Evolutionary conservation across 92 coral and sea anemone species (phyloP).

Genomic region (Virgularia gustaviana): DNA sequence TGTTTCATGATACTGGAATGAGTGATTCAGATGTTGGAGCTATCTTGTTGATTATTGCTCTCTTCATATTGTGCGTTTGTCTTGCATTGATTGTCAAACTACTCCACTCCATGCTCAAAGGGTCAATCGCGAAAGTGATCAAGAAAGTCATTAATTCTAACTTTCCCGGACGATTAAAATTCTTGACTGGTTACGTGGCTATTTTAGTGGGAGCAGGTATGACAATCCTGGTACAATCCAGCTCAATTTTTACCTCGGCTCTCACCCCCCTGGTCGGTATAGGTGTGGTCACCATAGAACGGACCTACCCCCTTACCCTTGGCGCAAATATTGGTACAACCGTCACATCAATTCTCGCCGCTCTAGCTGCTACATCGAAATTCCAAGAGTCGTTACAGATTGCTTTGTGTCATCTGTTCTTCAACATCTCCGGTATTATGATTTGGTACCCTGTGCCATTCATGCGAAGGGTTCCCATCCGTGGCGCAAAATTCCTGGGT

Average conservation of each 20-base stretch:
- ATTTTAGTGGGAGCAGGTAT: slow-evolving; percentile 89
- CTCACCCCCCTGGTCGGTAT: slow-evolving; percentile 93
- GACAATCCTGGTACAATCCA: slow-evolving; percentile 92
- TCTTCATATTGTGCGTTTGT: slow-evolving; percentile 44
- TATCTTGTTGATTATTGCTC: slow-evolving; percentile 39
- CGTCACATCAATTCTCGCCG: slow-evolving; percentile 88
- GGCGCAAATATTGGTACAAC: slow-evolving; percentile 98
- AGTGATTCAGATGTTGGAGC: slow-evolving; percentile 46
- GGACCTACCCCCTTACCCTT: slow-evolving; percentile 89
- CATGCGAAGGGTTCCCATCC: slow-evolving; percentile 83
- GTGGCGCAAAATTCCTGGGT: slow-evolving; percentile 85
- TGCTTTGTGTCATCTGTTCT: slow-evolving; percentile 93
- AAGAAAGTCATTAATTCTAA: slow-evolving; percentile 85
- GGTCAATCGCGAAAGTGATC: slow-evolving; percentile 58
- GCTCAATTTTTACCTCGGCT: slow-evolving; percentile 99
- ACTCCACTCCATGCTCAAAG: slow-evolving; percentile 51
- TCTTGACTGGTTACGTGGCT: slow-evolving; percentile 87
- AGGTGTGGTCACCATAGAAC: slow-evolving; percentile 81
- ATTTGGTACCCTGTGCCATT: slow-evolving; percentile 89
- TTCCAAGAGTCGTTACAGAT: slow-evolving; percentile 81
- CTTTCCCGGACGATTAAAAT: slow-evolving; percentile 82
- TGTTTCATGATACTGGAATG: slow-evolving; percentile 50
- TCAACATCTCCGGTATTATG: slow-evolving; percentile 89
- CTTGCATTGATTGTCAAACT: slow-evolving; percentile 40
- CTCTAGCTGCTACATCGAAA: slow-evolving; percentile 69